Conservation (phyloP, 2,113 vertebrate species). For the Cephalophus harveyi region DNA sequence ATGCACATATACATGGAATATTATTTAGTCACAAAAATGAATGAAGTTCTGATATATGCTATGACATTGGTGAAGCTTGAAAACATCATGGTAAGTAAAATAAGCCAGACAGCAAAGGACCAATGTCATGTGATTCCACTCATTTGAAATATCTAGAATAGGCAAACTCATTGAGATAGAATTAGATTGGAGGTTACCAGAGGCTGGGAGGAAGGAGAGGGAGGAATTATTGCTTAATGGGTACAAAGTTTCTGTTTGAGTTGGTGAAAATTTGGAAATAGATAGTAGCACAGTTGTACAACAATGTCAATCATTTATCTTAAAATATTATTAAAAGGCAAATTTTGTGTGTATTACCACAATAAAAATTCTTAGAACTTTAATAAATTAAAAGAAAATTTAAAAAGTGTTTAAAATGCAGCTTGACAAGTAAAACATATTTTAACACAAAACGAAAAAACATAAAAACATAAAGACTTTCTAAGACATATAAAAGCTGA, state of each 20-base stretch:
- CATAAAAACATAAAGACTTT: not conserved
- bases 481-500: not conserved
- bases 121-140: not conserved
- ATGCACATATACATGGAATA: not conserved
- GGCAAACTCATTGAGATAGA: not conserved
- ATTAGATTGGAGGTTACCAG: not conserved
- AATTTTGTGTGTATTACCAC: not conserved
- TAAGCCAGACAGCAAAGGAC: not conserved
- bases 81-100: not conserved
- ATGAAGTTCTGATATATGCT: not conserved
- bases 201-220: not conserved
- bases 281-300: not conserved
- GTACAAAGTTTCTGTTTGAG: not conserved
- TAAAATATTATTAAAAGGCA: not conserved
- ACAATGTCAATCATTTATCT: not conserved
- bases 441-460: not conserved
- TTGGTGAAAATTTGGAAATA: not conserved
- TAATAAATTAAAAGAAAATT: not conserved
- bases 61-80: not conserved
- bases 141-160: not conserved
- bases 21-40: not conserved
- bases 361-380: not conserved
- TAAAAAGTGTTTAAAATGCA: not conserved
- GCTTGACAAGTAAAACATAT: not conserved
- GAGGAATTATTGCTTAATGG: not conserved